These are phyloP conservation scores for Promerops cafer DNA, from an alignment of 2,113 vertebrate genomes.

Conservation along the genomic window DNA sequence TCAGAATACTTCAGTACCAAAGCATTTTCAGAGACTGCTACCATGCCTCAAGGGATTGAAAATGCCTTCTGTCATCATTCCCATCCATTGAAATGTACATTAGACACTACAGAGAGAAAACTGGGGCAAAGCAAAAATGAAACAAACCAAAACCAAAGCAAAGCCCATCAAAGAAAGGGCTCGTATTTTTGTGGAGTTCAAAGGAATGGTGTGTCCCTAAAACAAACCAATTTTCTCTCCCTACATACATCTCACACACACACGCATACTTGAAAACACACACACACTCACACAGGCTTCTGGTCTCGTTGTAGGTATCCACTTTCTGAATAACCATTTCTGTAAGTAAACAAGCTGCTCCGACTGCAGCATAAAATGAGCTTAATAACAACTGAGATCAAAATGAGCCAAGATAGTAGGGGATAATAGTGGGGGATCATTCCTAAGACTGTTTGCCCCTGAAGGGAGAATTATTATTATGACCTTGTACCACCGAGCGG, in stretches of 20 bases:
- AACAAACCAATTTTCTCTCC: slow-evolving; percentile 16
- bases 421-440: slow-evolving; percentile 23
- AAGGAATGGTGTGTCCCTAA: not conserved
- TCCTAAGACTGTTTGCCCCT: slow-evolving; percentile 50
- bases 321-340: not conserved
- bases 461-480: slow-evolving; percentile 56
- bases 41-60: slow-evolving; percentile 14
- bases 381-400: slow-evolving; percentile 50
- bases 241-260: not conserved
- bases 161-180: not conserved
- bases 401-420: slow-evolving; percentile 48
- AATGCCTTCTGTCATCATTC: slow-evolving; percentile 46
- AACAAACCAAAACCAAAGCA: slow-evolving; percentile 37
- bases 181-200: not conserved
- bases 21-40: not conserved
- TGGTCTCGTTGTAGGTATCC: not conserved
- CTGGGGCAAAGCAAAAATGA: slow-evolving; percentile 36
- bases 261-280: not conserved
- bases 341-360: slow-evolving; percentile 40
- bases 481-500: not conserved
- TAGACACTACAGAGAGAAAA: slow-evolving; percentile 50
- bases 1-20: slow-evolving; percentile 1
- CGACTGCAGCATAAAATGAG: not conserved
- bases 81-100: slow-evolving; percentile 35
- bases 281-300: not conserved